These are phyloP conservation scores for Operophtera brumata DNA, from an alignment of 2,888 invertebrate species.

Conservation along the genomic window DNA sequence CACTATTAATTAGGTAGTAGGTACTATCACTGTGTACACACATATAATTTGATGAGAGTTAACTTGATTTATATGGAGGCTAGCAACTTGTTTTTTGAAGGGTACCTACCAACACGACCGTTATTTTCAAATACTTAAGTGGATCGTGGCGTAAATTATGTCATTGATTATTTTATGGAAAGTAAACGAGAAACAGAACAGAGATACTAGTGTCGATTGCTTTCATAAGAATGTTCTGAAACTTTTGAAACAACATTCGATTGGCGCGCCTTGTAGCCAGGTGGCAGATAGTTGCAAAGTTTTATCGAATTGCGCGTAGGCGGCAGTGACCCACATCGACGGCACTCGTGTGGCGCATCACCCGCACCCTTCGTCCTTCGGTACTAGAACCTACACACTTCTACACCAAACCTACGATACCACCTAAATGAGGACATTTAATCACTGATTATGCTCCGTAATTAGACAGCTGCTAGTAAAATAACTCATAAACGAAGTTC, in stretches of 20 bases:
- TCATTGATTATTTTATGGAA: no score
- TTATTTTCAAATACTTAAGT: neutral
- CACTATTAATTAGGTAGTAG: constrained; percentile 67
- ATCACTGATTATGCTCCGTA: constrained; percentile 13
- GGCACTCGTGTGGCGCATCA: constrained; percentile 59
- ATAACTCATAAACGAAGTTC: constrained; percentile 5
- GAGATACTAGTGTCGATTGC: neutral
- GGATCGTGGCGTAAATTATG: neutral
- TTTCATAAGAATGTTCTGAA: constrained; percentile 11
- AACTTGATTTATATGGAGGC: neutral
- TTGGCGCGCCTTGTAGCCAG: constrained; percentile 39
- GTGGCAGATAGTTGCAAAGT: constrained; percentile 62
- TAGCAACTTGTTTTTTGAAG: no score
- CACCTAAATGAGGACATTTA: constrained; percentile 25
- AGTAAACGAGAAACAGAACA: no score
- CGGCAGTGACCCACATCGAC: constrained; percentile 76
- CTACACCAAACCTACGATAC: constrained; percentile 18
- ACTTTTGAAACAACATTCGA: constrained; percentile 28
- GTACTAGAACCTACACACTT: constrained; percentile 30
- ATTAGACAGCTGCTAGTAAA: constrained; percentile 2
- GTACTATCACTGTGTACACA: constrained; percentile 56
- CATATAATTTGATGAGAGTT: neutral
- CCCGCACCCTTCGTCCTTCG: constrained; percentile 64
- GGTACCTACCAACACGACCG: neutral
- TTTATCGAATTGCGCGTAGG: constrained; percentile 76